A percentile compares a stretch with the other conserved stretches of the same genome.
Conservation (phyloP, 1,140 invertebrate genomes). For the Agraylea sexmaculata region DNA sequence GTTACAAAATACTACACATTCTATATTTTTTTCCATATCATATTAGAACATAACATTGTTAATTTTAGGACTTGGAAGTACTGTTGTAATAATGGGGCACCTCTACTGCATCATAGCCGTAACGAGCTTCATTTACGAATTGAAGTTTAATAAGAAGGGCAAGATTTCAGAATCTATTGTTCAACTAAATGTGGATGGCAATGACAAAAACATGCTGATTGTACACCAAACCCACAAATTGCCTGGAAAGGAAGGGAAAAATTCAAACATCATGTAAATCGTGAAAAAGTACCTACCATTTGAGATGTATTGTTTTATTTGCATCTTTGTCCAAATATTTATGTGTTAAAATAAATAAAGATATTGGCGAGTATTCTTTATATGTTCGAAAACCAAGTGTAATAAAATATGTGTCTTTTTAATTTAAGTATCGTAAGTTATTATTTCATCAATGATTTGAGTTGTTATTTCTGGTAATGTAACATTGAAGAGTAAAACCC, state of each 20-base stretch:
- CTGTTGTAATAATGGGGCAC: constrained; percentile 13
- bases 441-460: too few species aligned
- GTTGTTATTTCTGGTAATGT: too few species aligned
- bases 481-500: too few species aligned
- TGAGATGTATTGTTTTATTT: too few species aligned
- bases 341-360: too few species aligned
- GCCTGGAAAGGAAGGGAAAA: background rate
- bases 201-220: constrained; percentile 12
- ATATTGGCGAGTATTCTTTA: too few species aligned
- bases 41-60: background rate
- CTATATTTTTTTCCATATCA: background rate
- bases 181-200: constrained; percentile 10
- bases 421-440: too few species aligned
- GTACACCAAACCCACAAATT: too few species aligned
- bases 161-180: constrained; percentile 9
- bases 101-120: constrained; percentile 19
- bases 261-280: background rate
- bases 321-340: too few species aligned
- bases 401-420: too few species aligned
- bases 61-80: constrained; percentile 16
- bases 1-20: background rate
- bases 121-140: constrained; percentile 16
- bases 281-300: background rate
- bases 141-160: constrained; percentile 10
- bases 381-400: too few species aligned